These are phyloP conservation scores for Scaeva pyrastri DNA, from an alignment of 2,888 invertebrate species.

Conservation along the genomic window DNA sequence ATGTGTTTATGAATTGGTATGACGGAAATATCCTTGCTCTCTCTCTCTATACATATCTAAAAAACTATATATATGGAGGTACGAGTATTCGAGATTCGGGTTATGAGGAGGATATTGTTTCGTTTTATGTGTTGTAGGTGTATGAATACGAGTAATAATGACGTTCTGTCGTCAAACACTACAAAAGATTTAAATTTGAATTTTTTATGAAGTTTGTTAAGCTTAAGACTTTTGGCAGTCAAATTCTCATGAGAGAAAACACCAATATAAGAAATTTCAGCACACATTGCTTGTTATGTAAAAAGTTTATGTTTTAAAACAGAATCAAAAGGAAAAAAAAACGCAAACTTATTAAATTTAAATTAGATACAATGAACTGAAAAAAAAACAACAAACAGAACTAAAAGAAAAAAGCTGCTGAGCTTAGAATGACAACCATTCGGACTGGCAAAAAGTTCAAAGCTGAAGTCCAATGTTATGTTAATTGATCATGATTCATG, in stretches of 20 bases:
- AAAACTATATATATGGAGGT: no score
- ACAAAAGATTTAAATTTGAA: slow-evolving; percentile 29
- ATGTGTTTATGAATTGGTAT: no score
- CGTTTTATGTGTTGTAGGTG: neutral
- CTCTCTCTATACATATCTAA: slow-evolving; percentile 1
- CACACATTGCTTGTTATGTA: slow-evolving; percentile 34
- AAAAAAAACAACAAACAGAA: neutral
- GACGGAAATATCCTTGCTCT: neutral
- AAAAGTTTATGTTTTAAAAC: slow-evolving; percentile 5
- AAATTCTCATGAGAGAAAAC: slow-evolving; percentile 55
- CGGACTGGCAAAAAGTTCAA: neutral
- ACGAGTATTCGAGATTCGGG: neutral
- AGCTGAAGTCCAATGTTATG: neutral
- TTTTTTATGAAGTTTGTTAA: slow-evolving; percentile 40
- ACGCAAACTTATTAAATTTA: neutral
- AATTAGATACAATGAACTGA: slow-evolving; percentile 19
- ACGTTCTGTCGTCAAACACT: slow-evolving; percentile 58
- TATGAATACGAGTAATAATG: slow-evolving; percentile 25
- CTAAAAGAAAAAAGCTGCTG: slow-evolving; percentile 13
- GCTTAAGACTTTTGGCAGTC: slow-evolving; percentile 34
- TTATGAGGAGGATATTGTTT: slow-evolving; percentile 31
- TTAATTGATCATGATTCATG: neutral
- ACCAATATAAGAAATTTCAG: slow-evolving; percentile 29
- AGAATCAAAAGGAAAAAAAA: neutral
- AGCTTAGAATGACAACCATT: neutral